A percentile compares a stretch with the other conserved stretches of the same genome.
These are phyloP conservation scores for Rhombomys opimus DNA, from an alignment of 2,113 vertebrate species.

Conservation along the genomic window DNA sequence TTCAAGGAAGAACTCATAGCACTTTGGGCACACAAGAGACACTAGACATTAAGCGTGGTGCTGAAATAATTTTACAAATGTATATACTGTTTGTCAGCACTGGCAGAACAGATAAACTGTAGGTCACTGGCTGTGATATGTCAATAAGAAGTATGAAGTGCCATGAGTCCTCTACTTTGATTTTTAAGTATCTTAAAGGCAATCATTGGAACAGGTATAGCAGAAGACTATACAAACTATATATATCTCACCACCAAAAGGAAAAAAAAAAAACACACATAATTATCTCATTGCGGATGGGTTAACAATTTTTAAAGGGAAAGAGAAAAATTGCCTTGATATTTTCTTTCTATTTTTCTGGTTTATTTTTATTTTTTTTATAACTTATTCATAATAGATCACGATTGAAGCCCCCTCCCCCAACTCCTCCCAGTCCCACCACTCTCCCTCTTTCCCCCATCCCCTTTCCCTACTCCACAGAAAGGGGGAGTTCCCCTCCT, in stretches of 20 bases:
- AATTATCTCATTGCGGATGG: not conserved
- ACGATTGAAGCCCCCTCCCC: too few relatives aligned
- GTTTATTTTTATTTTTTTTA: too few relatives aligned
- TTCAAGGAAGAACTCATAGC: not conserved
- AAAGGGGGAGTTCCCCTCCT: too few relatives aligned
- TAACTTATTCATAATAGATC: too few relatives aligned
- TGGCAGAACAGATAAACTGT: not conserved
- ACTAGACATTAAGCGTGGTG: not conserved
- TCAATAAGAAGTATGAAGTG: not conserved
- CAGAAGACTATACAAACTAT: too few relatives aligned
- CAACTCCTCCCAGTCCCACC: too few relatives aligned
- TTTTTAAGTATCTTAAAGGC: not conserved
- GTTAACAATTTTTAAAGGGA: not conserved
- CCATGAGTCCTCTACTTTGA: not conserved
- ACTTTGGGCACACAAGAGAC: not conserved
- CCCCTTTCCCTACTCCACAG: too few relatives aligned
- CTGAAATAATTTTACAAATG: not conserved
- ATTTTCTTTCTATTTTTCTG: not conserved
- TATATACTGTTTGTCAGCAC: not conserved
- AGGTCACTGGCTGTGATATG: not conserved
- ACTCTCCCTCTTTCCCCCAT: too few relatives aligned
- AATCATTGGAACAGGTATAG: not conserved
- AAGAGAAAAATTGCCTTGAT: not conserved
- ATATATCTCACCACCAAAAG: not conserved
- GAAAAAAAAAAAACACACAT: not conserved